Percentiles rank a stretch among this genome's conserved stretches.
These are phyloP conservation scores for Eptesicus fuscus DNA, from an alignment of 2,113 vertebrate genomes.

Conservation along the genomic window DNA sequence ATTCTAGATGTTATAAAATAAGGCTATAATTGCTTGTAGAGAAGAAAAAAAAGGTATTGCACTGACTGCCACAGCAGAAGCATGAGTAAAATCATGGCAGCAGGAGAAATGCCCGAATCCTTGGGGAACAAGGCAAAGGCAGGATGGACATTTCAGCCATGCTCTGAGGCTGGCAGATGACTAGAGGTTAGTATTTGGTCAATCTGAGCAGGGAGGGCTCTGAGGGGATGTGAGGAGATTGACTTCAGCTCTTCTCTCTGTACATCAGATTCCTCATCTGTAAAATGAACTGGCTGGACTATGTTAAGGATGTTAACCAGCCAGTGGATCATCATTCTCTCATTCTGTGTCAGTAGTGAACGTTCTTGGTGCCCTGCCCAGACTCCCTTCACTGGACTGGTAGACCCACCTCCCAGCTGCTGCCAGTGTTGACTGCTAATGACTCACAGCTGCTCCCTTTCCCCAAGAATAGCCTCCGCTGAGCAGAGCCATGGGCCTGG, in stretches of 20 bases:
- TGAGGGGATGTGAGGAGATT: not conserved
- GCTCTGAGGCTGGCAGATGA: not conserved
- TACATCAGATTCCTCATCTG: not conserved
- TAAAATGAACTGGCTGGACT: not conserved
- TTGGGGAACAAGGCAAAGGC: not conserved
- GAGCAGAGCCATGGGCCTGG: not conserved
- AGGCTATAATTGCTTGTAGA: not conserved
- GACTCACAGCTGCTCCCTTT: not conserved
- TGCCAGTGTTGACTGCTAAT: not conserved
- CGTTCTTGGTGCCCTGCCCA: not conserved
- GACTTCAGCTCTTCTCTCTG: not conserved
- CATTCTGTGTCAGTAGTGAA: not conserved
- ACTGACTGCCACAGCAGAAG: not conserved
- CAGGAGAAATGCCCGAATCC: not conserved
- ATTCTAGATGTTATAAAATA: not conserved
- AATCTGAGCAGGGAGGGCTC: not conserved
- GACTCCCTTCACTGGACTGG: not conserved
- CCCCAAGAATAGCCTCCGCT: not conserved
- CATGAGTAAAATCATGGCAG: not conserved
- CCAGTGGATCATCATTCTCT: not conserved
- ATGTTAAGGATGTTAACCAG: not conserved
- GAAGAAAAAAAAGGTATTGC: not conserved
- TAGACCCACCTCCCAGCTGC: not conserved
- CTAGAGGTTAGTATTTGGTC: too few species aligned
- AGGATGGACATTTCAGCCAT: not conserved